Evolutionary conservation across 2,797 vertebrate genomes (phyloP).

Genomic region (Parotocinclus haroldoi): DNA sequence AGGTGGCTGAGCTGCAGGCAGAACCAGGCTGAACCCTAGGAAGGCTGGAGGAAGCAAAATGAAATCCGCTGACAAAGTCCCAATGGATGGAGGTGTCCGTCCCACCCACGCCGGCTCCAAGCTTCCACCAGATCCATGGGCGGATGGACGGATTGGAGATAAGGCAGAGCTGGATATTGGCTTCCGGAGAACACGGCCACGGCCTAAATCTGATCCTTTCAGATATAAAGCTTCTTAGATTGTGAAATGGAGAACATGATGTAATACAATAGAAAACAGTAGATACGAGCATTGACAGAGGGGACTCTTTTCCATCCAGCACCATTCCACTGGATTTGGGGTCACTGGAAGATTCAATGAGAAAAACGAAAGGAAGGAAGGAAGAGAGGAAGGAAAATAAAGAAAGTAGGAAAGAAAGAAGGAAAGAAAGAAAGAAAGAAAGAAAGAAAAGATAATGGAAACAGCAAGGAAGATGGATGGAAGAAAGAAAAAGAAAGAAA

Average conservation of each 20-base stretch:
- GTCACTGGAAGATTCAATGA: too few species aligned
- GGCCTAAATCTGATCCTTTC: slow-evolving; percentile 23
- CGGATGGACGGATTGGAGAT: slow-evolving; percentile 33
- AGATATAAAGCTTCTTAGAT: slow-evolving; percentile 5
- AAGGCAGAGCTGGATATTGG: slow-evolving; percentile 41
- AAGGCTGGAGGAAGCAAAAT: slow-evolving; percentile 7
- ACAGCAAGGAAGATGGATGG: too few species aligned
- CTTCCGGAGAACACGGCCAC: slow-evolving; percentile 5
- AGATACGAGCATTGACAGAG: slow-evolving; percentile 7
- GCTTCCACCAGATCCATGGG: slow-evolving; percentile 2
- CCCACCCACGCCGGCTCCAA: slow-evolving; percentile 36
- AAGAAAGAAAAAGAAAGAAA: too few species aligned
- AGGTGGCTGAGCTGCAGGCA: too few species aligned
- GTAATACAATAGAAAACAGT: background rate
- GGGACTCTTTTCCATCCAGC: background rate
- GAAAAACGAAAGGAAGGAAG: too few species aligned
- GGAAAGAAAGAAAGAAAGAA: too few species aligned
- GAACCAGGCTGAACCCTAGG: slow-evolving; percentile 13
- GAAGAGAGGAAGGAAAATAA: too few species aligned
- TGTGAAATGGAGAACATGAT: background rate
- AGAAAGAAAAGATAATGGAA: too few species aligned
- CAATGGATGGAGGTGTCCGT: slow-evolving; percentile 17
- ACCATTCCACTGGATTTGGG: too few species aligned
- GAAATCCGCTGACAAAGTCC: slow-evolving; percentile 29
- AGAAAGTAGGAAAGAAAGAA: too few species aligned